Conservation (phyloP, 2,888 invertebrate genomes). For the Mellilla xanthometata region DNA sequence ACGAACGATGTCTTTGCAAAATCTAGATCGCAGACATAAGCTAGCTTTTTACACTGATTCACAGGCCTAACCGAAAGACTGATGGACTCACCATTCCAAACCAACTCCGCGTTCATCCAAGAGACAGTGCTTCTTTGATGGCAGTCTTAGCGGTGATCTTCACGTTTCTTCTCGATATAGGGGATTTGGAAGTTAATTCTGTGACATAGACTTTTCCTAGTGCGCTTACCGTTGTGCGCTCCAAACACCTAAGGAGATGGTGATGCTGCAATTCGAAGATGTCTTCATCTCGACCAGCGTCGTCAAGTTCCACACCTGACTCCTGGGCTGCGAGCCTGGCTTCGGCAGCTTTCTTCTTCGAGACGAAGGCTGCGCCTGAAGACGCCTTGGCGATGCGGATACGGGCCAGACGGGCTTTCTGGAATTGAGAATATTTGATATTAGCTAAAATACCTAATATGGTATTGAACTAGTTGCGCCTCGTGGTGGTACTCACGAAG, state of each 20-base stretch:
- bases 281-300: slow-evolving; percentile 95
- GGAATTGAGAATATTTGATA: slow-evolving; percentile 61
- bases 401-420: slow-evolving; percentile 99
- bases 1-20: slow-evolving; percentile 25
- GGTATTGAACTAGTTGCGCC: too few relatives aligned
- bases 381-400: slow-evolving; percentile 99
- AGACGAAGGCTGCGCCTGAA: slow-evolving; percentile 98
- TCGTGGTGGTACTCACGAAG: too few relatives aligned
- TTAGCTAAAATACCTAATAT: too few relatives aligned
- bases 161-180: slow-evolving; percentile 8
- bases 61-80: slow-evolving; percentile 2
- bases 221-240: slow-evolving; percentile 93
- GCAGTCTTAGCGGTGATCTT: slow-evolving; percentile 7
- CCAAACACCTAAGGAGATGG: slow-evolving; percentile 97
- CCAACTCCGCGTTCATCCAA: slow-evolving; percentile 5
- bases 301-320: slow-evolving; percentile 95
- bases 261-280: slow-evolving; percentile 99
- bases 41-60: slow-evolving; percentile 10
- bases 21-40: slow-evolving; percentile 20
- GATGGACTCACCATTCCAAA: slow-evolving; percentile 12
- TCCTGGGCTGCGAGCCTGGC: slow-evolving; percentile 96
- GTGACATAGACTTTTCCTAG: slow-evolving; percentile 13
- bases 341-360: slow-evolving; percentile 99
- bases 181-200: slow-evolving; percentile 9
- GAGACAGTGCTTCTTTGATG: not conserved